Evolutionary conservation across 2,797 vertebrate genomes (phyloP).

Genomic region (Sebastes trivittatus): DNA sequence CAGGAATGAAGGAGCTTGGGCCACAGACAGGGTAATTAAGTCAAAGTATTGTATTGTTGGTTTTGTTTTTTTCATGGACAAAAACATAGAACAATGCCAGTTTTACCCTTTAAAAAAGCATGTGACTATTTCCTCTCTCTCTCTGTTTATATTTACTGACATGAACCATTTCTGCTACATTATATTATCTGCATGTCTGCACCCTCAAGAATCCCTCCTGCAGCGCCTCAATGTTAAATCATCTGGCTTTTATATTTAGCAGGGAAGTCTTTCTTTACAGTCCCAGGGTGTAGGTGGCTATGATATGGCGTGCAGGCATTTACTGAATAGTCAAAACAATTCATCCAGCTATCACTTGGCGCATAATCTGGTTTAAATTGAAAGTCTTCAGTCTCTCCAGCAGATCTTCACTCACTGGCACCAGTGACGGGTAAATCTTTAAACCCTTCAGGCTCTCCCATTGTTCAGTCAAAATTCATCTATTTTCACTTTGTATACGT

Average conservation of each 20-base stretch:
- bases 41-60: neutral
- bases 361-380: neutral
- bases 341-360: neutral
- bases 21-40: fast-evolving
- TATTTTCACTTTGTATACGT: slow-evolving; percentile 14
- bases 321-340: neutral
- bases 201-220: neutral
- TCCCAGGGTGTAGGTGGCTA: neutral
- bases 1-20: neutral
- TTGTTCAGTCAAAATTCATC: slow-evolving; percentile 14
- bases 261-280: neutral
- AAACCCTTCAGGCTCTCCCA: neutral
- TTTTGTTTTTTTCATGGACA: neutral
- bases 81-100: neutral
- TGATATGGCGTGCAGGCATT: neutral
- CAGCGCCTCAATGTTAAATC: neutral
- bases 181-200: neutral
- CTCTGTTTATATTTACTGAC: neutral
- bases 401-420: neutral
- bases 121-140: neutral
- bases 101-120: neutral
- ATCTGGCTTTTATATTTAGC: neutral
- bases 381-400: neutral
- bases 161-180: neutral
- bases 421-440: neutral